Percentiles rank a stretch among this genome's conserved stretches.
Conservation (phyloP, 2,888 invertebrate species). For the Spialia ferax region DNA sequence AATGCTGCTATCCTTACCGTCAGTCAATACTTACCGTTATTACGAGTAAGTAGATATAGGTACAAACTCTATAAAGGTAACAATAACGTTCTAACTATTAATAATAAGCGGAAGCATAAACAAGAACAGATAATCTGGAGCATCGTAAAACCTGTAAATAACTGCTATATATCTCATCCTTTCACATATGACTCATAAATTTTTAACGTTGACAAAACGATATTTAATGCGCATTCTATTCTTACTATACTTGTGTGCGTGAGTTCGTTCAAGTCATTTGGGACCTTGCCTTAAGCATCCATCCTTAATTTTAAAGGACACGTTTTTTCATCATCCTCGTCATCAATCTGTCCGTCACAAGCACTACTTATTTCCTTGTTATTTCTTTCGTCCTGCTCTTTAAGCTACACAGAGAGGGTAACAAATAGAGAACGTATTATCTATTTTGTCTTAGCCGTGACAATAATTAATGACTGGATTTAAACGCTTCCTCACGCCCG, state of each 20-base stretch:
- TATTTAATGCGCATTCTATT: constrained; percentile 75
- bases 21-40: no score
- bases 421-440: constrained; percentile 84
- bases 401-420: constrained; percentile 70
- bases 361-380: constrained; percentile 76
- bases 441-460: constrained; percentile 85
- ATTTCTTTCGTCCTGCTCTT: constrained; percentile 78
- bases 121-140: constrained; percentile 61
- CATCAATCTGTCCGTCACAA: constrained; percentile 78
- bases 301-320: constrained; percentile 75
- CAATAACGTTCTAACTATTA: constrained; percentile 50
- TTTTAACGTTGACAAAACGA: constrained; percentile 80
- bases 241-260: constrained; percentile 67
- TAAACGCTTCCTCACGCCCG: constrained; percentile 87
- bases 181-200: constrained; percentile 72
- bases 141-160: constrained; percentile 72
- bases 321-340: constrained; percentile 69
- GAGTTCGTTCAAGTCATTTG: constrained; percentile 79
- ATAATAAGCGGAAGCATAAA: constrained; percentile 68
- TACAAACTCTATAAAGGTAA: constrained; percentile 1
- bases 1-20: no score
- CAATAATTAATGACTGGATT: constrained; percentile 87
- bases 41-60: neutral
- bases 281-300: constrained; percentile 66
- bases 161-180: constrained; percentile 66